Evolutionary conservation across 2,797 vertebrate species (phyloP).

Genomic region (Mormyrops attenuatus): DNA sequence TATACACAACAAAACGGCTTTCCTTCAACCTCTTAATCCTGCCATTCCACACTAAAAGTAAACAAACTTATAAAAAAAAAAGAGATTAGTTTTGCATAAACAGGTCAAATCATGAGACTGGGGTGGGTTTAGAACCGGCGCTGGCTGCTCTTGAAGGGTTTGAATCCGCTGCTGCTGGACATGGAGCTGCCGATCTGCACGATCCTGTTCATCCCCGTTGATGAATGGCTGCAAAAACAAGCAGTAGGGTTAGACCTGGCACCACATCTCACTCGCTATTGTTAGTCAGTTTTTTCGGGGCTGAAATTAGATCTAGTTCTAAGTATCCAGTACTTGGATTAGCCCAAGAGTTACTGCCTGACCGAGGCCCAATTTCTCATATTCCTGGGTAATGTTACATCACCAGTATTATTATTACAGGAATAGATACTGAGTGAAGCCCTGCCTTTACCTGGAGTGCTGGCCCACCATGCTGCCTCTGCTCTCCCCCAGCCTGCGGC

Average conservation of each 20-base stretch:
- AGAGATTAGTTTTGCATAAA: constrained; percentile 38
- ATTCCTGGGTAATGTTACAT: background rate
- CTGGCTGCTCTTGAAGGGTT: constrained; percentile 86
- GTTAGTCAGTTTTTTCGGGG: background rate
- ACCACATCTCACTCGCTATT: background rate
- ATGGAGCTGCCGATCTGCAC: constrained; percentile 92
- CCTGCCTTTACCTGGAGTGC: constrained; percentile 72
- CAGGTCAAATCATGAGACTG: constrained; percentile 31
- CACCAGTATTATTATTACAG: background rate
- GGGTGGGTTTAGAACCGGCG: constrained; percentile 72
- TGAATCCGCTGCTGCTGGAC: constrained; percentile 81
- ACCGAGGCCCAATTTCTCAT: background rate
- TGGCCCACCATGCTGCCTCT: constrained; percentile 77
- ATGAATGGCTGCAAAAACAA: constrained; percentile 73
- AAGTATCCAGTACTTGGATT: background rate
- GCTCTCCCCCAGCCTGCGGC: constrained; percentile 74
- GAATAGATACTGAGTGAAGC: background rate
- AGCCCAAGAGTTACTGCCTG: background rate
- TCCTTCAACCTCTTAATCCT: constrained; percentile 37
- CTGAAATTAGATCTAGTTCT: background rate
- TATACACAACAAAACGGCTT: constrained; percentile 56
- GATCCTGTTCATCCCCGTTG: constrained; percentile 86
- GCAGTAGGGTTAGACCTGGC: background rate
- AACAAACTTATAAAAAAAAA: constrained; percentile 53
- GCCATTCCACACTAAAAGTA: constrained; percentile 61